These are phyloP conservation scores for Drosophila obscura DNA, from an alignment of 1,140 invertebrate genomes.

Conservation along the genomic window DNA sequence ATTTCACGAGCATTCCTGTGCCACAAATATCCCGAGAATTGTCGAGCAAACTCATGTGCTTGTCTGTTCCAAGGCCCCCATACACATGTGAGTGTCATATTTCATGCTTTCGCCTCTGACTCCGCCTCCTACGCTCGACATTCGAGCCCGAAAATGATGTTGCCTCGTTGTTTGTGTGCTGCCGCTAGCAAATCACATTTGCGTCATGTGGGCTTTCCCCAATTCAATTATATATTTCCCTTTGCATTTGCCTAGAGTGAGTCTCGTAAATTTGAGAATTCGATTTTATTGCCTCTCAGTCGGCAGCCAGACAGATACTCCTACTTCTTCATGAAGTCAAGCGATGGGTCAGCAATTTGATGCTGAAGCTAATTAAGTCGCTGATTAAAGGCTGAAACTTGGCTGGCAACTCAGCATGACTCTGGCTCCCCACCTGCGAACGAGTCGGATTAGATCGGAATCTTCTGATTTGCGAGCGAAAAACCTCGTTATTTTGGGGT, in stretches of 20 bases:
- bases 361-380: constrained; percentile 22
- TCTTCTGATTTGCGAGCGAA: neutral
- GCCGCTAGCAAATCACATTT: constrained; percentile 41
- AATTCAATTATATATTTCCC: constrained; percentile 35
- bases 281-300: constrained; percentile 15
- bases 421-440: constrained; percentile 10
- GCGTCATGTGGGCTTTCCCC: constrained; percentile 33
- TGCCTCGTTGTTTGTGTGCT: constrained; percentile 9
- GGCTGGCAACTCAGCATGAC: constrained; percentile 16
- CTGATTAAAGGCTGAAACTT: constrained; percentile 13
- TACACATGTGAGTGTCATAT: constrained; percentile 45
- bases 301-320: neutral
- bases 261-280: constrained; percentile 10
- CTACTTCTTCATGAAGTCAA: constrained; percentile 20
- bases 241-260: neutral
- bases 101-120: constrained; percentile 49
- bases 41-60: neutral
- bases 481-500: constrained; percentile 1
- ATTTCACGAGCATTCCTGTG: constrained; percentile 5
- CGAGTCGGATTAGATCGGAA: neutral
- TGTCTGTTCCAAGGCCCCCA: neutral
- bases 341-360: constrained; percentile 15
- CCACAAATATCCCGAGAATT: constrained; percentile 15
- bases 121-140: constrained; percentile 16
- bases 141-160: constrained; percentile 21